Percentiles rank a stretch among this genome's conserved stretches.
phyloP scores from a whole-genome alignment of 2,888 invertebrate species.

The Scaptomyza tumidula region DNA sequence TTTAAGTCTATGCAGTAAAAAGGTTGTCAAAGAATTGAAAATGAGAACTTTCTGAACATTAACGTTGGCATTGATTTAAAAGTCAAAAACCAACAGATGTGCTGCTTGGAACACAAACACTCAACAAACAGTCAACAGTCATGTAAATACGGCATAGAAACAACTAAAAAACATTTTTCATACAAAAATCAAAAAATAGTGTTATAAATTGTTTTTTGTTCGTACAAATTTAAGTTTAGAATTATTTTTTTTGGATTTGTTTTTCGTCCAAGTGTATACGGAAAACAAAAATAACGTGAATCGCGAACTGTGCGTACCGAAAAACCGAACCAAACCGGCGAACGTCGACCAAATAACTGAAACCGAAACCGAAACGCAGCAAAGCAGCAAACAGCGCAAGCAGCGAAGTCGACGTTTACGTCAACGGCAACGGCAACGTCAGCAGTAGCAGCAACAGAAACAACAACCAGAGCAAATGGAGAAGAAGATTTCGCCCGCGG shows the following conservation, averaged over 20 bases:
- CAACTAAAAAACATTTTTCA: conserved; percentile 30
- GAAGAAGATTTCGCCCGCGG: conserved; percentile 5
- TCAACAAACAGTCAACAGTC: not conserved
- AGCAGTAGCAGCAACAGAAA: conserved; percentile 13
- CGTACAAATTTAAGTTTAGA: conserved; percentile 60
- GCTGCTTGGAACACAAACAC: not conserved
- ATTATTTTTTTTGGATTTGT: not conserved
- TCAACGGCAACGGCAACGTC: conserved; percentile 11
- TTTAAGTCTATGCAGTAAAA: not conserved
- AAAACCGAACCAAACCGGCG: conserved; percentile 73
- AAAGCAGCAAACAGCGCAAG: conserved; percentile 23
- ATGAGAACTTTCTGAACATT: conserved; percentile 1
- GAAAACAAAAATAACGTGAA: conserved; percentile 18
- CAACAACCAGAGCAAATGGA: conserved; percentile 21
- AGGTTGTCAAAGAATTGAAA: not conserved
- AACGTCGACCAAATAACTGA: conserved; percentile 76
- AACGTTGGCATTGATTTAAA: conserved; percentile 27
- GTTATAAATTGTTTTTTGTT: conserved; percentile 3
- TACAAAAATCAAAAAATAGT: conserved; percentile 4
- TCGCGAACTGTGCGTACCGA: conserved; percentile 26
- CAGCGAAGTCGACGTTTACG: conserved; percentile 14
- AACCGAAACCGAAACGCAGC: conserved; percentile 66
- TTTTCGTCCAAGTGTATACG: conserved; percentile 1
- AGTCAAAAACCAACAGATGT: conserved; percentile 31
- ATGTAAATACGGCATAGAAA: conserved; percentile 10